These are phyloP conservation scores for Chymomyza amoena DNA, from an alignment of 2,888 invertebrate genomes.

Conservation along the genomic window DNA sequence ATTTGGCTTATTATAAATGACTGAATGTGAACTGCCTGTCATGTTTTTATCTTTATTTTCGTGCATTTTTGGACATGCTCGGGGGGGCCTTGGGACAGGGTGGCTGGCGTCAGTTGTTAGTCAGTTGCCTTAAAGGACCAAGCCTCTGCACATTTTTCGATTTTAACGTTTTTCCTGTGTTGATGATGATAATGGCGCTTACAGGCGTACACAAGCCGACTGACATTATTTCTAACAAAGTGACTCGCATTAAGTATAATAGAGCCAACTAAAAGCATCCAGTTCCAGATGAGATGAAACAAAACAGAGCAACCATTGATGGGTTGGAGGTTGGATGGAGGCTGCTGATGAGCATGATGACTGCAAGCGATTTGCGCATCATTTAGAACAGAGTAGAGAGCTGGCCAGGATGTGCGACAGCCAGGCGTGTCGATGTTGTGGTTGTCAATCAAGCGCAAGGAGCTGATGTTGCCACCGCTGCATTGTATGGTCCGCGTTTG, in stretches of 20 bases:
- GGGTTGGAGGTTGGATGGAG: constrained; percentile 16
- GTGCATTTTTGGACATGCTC: constrained; percentile 59
- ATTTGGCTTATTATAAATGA: constrained; percentile 69
- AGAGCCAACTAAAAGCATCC: constrained; percentile 67
- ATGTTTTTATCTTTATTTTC: constrained; percentile 71
- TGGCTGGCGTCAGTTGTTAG: constrained; percentile 6
- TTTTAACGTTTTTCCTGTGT: constrained; percentile 22
- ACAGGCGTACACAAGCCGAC: constrained; percentile 63
- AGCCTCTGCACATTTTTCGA: constrained; percentile 64
- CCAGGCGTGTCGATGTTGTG: constrained; percentile 42
- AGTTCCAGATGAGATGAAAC: constrained; percentile 59
- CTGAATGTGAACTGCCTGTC: constrained; percentile 70
- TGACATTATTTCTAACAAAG: constrained; percentile 63
- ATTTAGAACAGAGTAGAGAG: constrained; percentile 34
- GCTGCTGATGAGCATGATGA: constrained; percentile 55
- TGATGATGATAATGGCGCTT: constrained; percentile 71
- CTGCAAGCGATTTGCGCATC: constrained; percentile 67
- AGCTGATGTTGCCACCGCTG: constrained; percentile 30
- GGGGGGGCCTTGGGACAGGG: not conserved
- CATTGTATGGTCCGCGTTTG: constrained; percentile 34
- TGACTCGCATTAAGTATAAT: constrained; percentile 73
- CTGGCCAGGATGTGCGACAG: constrained; percentile 35
- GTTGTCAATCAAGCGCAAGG: constrained; percentile 58
- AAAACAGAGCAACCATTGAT: constrained; percentile 49
- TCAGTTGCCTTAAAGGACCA: not conserved